Conservation (phyloP, 2,797 vertebrate genomes). For the Pachyuromys duprasi region DNA sequence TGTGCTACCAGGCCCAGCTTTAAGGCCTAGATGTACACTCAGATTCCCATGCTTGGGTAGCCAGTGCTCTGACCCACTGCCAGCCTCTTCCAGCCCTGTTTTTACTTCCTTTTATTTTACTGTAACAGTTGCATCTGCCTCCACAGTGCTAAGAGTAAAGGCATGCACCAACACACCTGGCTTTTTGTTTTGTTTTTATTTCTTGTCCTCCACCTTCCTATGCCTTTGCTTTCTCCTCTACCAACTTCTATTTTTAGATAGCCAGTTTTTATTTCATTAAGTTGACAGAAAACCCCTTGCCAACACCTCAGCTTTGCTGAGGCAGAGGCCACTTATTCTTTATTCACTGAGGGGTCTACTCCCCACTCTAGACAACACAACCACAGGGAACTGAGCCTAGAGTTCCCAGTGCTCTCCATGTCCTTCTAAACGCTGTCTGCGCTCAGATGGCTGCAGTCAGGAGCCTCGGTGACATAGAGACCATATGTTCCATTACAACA, state of each 20-base stretch:
- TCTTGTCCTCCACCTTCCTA: not conserved
- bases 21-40: not conserved
- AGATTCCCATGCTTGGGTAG: not conserved
- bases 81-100: not conserved
- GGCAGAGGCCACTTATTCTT: not conserved
- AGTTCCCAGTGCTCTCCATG: not conserved
- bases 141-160: not conserved
- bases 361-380: not conserved
- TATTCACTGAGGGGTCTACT: not conserved
- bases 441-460: not conserved
- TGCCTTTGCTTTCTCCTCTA: not conserved
- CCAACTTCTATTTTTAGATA: too few species aligned
- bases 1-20: not conserved
- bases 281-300: not conserved
- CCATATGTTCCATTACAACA: not conserved
- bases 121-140: not conserved
- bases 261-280: not conserved
- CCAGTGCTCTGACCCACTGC: not conserved
- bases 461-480: not conserved
- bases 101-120: not conserved
- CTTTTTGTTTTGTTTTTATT: not conserved
- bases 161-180: not conserved
- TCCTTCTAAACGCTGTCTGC: not conserved
- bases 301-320: not conserved
- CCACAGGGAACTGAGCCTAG: not conserved